Evolutionary conservation across 1,140 invertebrate genomes (phyloP), one percentile per base, ranked within the genome.

Genomic region (Drosophila subpulchrella): DNA sequence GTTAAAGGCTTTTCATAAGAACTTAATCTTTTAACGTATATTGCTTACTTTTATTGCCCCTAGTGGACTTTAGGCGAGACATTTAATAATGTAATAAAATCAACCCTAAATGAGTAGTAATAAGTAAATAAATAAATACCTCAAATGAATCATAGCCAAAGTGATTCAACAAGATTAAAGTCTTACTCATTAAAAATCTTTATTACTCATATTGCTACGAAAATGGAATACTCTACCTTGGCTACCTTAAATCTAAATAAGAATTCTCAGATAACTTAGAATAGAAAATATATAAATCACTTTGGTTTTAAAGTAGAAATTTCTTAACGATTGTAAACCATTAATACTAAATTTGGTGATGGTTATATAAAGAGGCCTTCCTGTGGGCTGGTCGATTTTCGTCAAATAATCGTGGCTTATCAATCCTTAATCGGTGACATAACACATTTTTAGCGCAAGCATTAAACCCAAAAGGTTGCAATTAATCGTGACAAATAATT

Each of bases 1-100:
- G 44, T 36, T 17, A 17, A 17, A 17, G 0, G 30, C 17, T 71
- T 17, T 51, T 71, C 44, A 12, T 15, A 36, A 39, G 44, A 71
- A 70, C 20, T 20, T 71, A 71, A 71, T 71, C 67, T 70, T 8
- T 20, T 10, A 24, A 17, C 4, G 32, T 17, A 13, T 47, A 32
- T 17, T 34, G 39, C 30, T 24, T 10, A 30, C 11, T 30, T 51
- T 67, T 67, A 67, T 67, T 12, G 46, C 7, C 1, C 6, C 12
- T 20, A 10, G 30, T 66, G 47, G 24, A 65, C 65, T 44, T 67
- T 67, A 17, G n/a, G 6, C 38, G 11, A 27, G 46, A 7, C 2
- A 38, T 50, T 62, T 20, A 34, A 51, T 51, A 51, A 36, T 68
- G 46, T 12, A 12, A 15, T 20, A 6, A 53, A 68, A 42, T 44